phyloP scores from a whole-genome alignment of 2,113 vertebrate genomes.

The Grammomys dolichurus region DNA sequence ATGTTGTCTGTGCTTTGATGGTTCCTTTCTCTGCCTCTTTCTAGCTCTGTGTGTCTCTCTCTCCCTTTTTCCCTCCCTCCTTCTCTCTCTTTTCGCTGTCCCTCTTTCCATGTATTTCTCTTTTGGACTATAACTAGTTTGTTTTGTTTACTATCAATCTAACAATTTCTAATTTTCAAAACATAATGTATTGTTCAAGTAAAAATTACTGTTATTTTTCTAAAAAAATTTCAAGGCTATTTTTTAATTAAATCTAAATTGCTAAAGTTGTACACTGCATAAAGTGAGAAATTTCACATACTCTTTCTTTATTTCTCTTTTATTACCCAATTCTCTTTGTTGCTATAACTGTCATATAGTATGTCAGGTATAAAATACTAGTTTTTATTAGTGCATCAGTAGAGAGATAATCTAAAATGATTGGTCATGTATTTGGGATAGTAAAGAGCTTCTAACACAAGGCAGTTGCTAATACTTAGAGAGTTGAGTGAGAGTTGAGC shows the following conservation, averaged over 20 bases:
- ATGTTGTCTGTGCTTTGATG: conserved; percentile 5
- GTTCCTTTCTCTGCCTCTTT: not conserved
- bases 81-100: not conserved
- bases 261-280: conserved; percentile 5
- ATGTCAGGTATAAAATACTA: not conserved
- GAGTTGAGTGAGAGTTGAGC: not conserved
- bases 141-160: not conserved
- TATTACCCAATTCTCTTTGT: not conserved
- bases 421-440: not conserved
- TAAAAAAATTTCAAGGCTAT: not conserved
- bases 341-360: not conserved
- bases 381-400: not conserved
- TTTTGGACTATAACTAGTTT: not conserved
- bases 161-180: conserved; percentile 44
- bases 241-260: not conserved
- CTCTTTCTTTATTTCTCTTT: not conserved
- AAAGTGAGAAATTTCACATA: conserved; percentile 38
- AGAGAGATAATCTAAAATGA: not conserved
- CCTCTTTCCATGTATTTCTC: not conserved
- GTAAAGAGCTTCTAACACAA: conserved; percentile 1
- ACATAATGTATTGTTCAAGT: conserved; percentile 33
- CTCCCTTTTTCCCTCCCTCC: not conserved
- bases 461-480: conserved; percentile 29
- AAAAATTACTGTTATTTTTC: conserved; percentile 44
- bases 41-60: not conserved